Conservation (phyloP, 2,888 invertebrate species). For the Coelinius sp. region DNA sequence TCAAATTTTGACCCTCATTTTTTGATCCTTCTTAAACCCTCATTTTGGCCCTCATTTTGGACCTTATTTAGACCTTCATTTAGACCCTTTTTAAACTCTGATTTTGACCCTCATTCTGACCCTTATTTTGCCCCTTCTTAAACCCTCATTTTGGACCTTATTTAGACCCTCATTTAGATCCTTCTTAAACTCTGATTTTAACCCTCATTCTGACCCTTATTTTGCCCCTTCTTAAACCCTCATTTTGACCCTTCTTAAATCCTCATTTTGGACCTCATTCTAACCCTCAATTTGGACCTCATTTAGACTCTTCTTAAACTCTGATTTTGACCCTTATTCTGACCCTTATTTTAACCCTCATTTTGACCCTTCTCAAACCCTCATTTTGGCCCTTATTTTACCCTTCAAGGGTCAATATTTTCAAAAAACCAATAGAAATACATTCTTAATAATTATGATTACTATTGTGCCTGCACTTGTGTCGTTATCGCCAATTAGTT, state of each 20-base stretch:
- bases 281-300: too few species aligned
- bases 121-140: too few species aligned
- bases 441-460: constrained; percentile 6
- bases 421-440: background rate
- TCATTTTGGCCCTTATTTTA: background rate
- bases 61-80: too few species aligned
- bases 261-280: too few species aligned
- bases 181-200: too few species aligned
- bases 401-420: background rate
- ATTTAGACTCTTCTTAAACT: too few species aligned
- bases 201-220: background rate
- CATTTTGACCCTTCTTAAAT: background rate
- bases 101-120: too few species aligned
- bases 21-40: background rate
- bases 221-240: background rate
- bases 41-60: background rate
- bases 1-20: background rate
- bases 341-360: background rate
- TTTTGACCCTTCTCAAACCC: background rate
- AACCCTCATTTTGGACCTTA: too few species aligned
- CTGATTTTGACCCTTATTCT: too few species aligned
- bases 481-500: constrained; percentile 35
- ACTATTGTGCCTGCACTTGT: constrained; percentile 38
- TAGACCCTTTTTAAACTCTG: too few species aligned
- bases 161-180: too few species aligned